phyloP scores from a whole-genome alignment of 2,888 invertebrate genomes.

The Hipparchia sbordonii region DNA sequence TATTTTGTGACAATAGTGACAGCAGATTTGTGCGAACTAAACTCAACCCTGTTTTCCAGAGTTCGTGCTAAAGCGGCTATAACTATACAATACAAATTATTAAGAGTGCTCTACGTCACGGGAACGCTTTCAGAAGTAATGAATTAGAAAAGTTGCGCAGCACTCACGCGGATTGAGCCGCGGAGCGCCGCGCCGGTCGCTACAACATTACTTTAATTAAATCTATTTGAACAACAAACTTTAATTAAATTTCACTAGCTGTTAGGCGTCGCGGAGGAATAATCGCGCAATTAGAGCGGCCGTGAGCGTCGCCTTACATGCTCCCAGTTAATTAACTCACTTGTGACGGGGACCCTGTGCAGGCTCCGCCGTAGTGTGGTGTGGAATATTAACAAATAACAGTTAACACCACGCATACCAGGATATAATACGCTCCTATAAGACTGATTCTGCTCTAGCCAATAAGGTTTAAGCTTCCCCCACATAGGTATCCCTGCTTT shows the following conservation, averaged over 20 bases:
- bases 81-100: constrained; percentile 82
- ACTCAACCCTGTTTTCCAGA: constrained; percentile 33
- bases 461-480: too few species aligned
- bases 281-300: constrained; percentile 83
- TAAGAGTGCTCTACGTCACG: constrained; percentile 81
- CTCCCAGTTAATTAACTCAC: constrained; percentile 82
- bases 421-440: constrained; percentile 9
- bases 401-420: constrained; percentile 14
- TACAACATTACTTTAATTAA: constrained; percentile 84
- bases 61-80: constrained; percentile 63
- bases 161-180: constrained; percentile 82
- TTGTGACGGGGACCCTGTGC: constrained; percentile 42
- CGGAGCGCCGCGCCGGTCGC: constrained; percentile 71
- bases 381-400: constrained; percentile 27
- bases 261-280: constrained; percentile 83
- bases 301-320: constrained; percentile 83
- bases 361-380: constrained; percentile 1
- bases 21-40: too few species aligned
- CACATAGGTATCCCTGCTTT: too few species aligned
- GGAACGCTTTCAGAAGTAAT: constrained; percentile 83
- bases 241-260: constrained; percentile 84
- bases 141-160: constrained; percentile 83
- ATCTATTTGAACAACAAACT: constrained; percentile 85
- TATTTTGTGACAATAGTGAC: too few species aligned
- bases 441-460: not conserved